Percentiles rank a stretch among this genome's conserved stretches.
Conservation (phyloP, 2,113 vertebrate genomes). For the Raja brachyura region DNA sequence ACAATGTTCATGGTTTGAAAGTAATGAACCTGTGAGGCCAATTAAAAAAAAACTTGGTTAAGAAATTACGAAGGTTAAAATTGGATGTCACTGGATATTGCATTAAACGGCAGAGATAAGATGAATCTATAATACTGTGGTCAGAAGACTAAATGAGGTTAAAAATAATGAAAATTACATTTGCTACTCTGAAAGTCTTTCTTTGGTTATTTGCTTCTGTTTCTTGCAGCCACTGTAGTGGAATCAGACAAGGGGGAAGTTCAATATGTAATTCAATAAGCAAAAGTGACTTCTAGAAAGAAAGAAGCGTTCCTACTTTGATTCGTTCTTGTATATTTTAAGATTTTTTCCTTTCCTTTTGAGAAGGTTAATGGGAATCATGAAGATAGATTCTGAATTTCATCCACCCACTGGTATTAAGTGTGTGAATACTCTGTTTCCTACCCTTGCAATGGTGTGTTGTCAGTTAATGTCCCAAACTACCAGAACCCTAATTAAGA, state of each 20-base stretch:
- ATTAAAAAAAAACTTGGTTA: neutral
- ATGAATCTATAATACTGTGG: neutral
- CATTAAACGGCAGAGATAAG: neutral
- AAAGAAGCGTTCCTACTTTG: neutral
- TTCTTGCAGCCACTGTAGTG: neutral
- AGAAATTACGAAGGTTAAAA: neutral
- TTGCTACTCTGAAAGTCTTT: neutral
- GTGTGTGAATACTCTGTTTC: neutral
- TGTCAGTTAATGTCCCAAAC: neutral
- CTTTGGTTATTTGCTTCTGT: neutral
- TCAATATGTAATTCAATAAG: neutral
- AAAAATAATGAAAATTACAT: neutral
- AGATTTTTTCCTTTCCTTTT: no score
- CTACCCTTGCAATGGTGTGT: neutral
- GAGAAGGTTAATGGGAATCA: neutral
- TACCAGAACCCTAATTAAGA: neutral
- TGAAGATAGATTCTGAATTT: neutral
- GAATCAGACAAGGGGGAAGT: neutral
- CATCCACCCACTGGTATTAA: neutral
- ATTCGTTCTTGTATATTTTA: neutral
- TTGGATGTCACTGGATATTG: neutral
- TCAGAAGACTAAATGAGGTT: neutral
- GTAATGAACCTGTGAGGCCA: neutral
- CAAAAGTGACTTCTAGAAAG: neutral
- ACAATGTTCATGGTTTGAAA: neutral